These are phyloP conservation scores for Tenodera sinensis DNA, from an alignment of 2,888 invertebrate species.

Conservation along the genomic window DNA sequence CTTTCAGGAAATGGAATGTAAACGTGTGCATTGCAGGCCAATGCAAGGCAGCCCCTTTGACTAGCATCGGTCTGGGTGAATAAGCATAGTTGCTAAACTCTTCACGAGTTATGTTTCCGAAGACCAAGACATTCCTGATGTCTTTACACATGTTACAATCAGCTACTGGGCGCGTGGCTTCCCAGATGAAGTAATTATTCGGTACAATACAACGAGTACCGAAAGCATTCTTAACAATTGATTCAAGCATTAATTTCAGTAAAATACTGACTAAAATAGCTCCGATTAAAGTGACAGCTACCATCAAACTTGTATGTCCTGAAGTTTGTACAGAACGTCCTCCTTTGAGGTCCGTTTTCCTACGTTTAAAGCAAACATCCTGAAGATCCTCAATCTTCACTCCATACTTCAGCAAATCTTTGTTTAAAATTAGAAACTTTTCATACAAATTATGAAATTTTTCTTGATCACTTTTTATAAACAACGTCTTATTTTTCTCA, in stretches of 20 bases:
- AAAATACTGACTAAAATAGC: slow-evolving; percentile 36
- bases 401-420: slow-evolving; percentile 28
- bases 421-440: slow-evolving; percentile 31
- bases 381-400: slow-evolving; percentile 28
- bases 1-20: slow-evolving; percentile 64
- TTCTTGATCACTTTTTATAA: slow-evolving; percentile 5
- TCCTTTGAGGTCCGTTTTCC: background rate
- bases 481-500: slow-evolving; percentile 13
- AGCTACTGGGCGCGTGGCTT: slow-evolving; percentile 77
- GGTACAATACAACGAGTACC: slow-evolving; percentile 70
- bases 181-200: slow-evolving; percentile 83
- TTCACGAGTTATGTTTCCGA: slow-evolving; percentile 64
- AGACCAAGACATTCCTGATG: slow-evolving; percentile 61
- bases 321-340: background rate
- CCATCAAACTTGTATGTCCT: background rate
- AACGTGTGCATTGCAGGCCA: slow-evolving; percentile 73
- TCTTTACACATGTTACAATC: slow-evolving; percentile 75
- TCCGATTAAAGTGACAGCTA: slow-evolving; percentile 25
- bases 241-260: slow-evolving; percentile 36
- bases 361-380: slow-evolving; percentile 25
- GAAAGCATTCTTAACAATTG: slow-evolving; percentile 38
- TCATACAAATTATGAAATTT: slow-evolving; percentile 23
- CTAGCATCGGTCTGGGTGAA: slow-evolving; percentile 72
- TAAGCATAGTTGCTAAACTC: slow-evolving; percentile 73
- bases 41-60: slow-evolving; percentile 68